phyloP scores from a whole-genome alignment of 2,113 vertebrate genomes.

The Zosterops hypoxanthus region DNA sequence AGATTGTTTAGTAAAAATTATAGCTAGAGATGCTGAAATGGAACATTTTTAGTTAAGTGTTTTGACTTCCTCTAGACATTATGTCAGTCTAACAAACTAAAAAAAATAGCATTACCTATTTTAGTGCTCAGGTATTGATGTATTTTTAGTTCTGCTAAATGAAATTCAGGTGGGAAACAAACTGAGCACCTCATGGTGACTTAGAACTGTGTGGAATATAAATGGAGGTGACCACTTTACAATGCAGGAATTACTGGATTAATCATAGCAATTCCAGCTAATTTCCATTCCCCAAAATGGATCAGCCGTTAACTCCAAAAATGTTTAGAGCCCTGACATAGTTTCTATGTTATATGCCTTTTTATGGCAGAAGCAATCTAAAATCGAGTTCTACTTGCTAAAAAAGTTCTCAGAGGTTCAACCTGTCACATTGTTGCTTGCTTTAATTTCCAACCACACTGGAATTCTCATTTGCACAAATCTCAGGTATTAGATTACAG shows the following conservation, averaged over 20 bases:
- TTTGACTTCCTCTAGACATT: background rate
- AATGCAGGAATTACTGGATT: background rate
- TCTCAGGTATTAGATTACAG: background rate
- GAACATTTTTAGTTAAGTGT: background rate
- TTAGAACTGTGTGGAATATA: background rate
- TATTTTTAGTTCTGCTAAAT: conserved; percentile 17
- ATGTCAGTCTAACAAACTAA: background rate
- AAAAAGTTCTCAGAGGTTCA: background rate
- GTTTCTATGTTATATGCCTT: background rate
- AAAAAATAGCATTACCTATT: background rate
- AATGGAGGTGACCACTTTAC: background rate
- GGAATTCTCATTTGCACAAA: background rate
- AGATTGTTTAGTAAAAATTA: background rate
- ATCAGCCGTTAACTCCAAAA: background rate
- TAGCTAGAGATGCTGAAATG: background rate
- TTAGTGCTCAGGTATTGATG: background rate
- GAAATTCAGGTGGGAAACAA: background rate
- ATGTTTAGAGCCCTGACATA: background rate
- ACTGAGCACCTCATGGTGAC: background rate
- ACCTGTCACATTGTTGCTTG: background rate
- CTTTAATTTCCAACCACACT: background rate
- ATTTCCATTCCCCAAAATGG: background rate
- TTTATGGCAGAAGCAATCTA: background rate
- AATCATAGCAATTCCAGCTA: background rate
- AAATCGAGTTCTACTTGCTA: background rate